phyloP scores from a whole-genome alignment of 2,797 vertebrate species.

The Poeciliopsis turneri region DNA sequence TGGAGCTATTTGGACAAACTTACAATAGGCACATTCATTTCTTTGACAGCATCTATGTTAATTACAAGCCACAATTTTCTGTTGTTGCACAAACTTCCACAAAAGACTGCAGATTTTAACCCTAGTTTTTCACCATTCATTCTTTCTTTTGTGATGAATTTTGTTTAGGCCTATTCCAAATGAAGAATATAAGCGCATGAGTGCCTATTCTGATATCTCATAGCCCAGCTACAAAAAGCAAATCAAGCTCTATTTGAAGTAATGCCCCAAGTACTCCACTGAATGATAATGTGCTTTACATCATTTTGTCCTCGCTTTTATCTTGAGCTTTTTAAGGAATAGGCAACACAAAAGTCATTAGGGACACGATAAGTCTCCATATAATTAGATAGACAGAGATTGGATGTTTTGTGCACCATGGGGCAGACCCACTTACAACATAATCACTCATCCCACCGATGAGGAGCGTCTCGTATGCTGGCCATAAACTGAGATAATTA shows the following conservation, averaged over 20 bases:
- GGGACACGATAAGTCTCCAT: conserved; percentile 71
- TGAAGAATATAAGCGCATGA: conserved; percentile 69
- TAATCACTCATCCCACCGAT: conserved; percentile 70
- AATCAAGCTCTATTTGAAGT: conserved; percentile 74
- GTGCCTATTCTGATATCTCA: conserved; percentile 65
- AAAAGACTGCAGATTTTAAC: background rate
- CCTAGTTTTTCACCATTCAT: conserved; percentile 11
- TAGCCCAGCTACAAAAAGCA: conserved; percentile 65
- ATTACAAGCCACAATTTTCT: background rate
- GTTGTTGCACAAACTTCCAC: background rate
- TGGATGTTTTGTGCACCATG: conserved; percentile 63
- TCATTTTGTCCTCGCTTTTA: conserved; percentile 77
- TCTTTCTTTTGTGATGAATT: conserved; percentile 51
- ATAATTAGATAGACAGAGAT: conserved; percentile 76
- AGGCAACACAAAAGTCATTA: conserved; percentile 78
- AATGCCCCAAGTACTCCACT: conserved; percentile 68
- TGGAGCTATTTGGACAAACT: background rate
- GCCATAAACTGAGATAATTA: conserved; percentile 72
- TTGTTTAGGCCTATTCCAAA: conserved; percentile 64
- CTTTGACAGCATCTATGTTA: background rate
- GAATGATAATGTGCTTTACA: conserved; percentile 76
- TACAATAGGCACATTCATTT: background rate
- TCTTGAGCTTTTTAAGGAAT: conserved; percentile 73
- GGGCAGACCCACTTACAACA: conserved; percentile 69
- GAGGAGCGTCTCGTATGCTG: conserved; percentile 51